Evolutionary conservation across 2,888 invertebrate species (phyloP).

Genomic region (Eupithecia insigniata): DNA sequence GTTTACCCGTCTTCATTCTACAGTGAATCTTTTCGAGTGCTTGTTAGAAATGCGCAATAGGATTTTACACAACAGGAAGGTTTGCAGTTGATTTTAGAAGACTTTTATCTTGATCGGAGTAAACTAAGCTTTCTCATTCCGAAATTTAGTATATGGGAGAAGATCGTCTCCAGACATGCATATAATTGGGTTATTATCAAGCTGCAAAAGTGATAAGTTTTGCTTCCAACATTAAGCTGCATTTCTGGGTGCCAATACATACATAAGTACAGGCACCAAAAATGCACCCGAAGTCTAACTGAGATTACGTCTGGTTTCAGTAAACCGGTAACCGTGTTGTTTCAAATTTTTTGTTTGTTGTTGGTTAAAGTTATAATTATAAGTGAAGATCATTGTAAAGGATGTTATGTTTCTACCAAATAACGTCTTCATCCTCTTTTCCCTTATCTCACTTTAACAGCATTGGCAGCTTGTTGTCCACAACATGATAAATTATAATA

Average conservation of each 20-base stretch:
- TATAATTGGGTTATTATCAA: neutral
- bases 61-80: conserved; percentile 14
- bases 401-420: neutral
- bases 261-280: neutral
- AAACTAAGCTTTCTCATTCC: neutral
- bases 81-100: conserved; percentile 8
- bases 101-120: conserved; percentile 4
- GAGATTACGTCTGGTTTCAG: no score
- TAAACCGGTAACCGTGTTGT: no score
- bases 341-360: no score
- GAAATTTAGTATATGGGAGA: neutral
- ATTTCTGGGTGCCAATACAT: neutral
- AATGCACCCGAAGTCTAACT: neutral
- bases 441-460: no score
- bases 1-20: conserved; percentile 32
- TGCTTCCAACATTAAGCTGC: neutral
- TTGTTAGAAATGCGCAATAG: conserved; percentile 25
- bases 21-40: conserved; percentile 32
- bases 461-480: neutral
- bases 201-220: neutral
- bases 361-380: no score
- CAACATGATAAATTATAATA: neutral
- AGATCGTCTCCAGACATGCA: neutral
- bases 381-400: neutral
- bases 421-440: no score